Evolutionary conservation across 1,140 invertebrate species (phyloP).

Genomic region (Pseudomyrmex sp.): DNA sequence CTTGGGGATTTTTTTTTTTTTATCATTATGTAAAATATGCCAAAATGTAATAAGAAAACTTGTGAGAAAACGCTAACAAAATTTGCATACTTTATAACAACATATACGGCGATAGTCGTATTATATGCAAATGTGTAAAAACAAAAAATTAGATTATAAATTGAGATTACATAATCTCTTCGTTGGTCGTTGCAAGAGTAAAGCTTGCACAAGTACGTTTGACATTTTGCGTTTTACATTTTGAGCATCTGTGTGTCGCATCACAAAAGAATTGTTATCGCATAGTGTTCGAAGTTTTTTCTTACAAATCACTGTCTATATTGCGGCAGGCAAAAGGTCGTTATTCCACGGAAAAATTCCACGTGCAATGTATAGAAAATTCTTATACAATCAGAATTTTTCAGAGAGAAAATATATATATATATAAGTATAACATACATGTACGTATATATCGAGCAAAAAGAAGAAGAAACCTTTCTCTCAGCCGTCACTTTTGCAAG

Average conservation of each 20-base stretch:
- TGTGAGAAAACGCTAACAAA: neutral
- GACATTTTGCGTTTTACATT: neutral
- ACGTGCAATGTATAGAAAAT: conserved; percentile 7
- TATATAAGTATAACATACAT: too few species aligned
- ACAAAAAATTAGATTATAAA: neutral
- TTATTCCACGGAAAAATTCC: conserved; percentile 14
- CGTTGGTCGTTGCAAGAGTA: too few species aligned
- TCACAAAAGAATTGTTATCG: neutral
- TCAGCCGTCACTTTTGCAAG: conserved; percentile 6
- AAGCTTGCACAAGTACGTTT: neutral
- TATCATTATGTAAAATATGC: conserved; percentile 2
- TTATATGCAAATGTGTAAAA: neutral
- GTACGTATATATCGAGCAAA: neutral
- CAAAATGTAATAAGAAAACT: conserved; percentile 1
- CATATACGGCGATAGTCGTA: too few species aligned
- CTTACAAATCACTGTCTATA: neutral
- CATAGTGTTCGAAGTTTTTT: conserved; percentile 6
- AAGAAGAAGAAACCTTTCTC: conserved; percentile 18
- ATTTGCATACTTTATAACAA: neutral
- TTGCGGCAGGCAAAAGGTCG: neutral
- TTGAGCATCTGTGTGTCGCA: neutral
- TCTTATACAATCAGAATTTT: conserved; percentile 34
- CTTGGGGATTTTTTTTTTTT: too few species aligned
- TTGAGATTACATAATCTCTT: too few species aligned
- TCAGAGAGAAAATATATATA: conserved; percentile 23